Conservation (phyloP, 2,888 invertebrate genomes). For the Apamea crenata region DNA sequence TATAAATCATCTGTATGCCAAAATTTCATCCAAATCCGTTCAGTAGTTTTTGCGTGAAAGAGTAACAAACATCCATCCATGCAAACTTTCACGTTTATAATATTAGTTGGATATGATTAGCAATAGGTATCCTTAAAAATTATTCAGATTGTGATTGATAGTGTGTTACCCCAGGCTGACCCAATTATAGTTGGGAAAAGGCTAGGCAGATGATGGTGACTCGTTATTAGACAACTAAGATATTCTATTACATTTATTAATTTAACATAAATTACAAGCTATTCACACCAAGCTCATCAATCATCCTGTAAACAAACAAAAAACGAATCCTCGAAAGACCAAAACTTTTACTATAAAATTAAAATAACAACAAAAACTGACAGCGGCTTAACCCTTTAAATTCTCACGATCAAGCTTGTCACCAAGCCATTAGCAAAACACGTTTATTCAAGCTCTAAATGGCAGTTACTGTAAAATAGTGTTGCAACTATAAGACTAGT, state of each 20-base stretch:
- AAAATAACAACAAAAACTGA: background rate
- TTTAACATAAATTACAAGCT: background rate
- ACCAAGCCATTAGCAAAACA: constrained; percentile 38
- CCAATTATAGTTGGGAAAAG: too few relatives aligned
- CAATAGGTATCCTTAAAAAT: too few relatives aligned
- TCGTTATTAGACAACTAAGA: background rate
- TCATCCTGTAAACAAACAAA: background rate
- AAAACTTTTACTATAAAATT: background rate
- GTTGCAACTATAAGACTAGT: constrained; percentile 52
- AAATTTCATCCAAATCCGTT: too few relatives aligned
- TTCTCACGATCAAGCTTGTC: constrained; percentile 34
- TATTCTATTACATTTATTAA: background rate
- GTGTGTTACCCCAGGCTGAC: too few relatives aligned
- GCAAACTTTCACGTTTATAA: too few relatives aligned
- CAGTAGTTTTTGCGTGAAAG: too few relatives aligned
- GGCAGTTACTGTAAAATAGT: constrained; percentile 63
- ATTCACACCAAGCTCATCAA: background rate
- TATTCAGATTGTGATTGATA: too few relatives aligned
- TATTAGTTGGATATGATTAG: too few relatives aligned
- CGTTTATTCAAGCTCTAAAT: constrained; percentile 49
- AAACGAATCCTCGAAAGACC: background rate
- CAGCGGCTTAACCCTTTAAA: background rate
- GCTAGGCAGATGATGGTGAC: too few relatives aligned
- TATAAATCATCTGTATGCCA: too few relatives aligned
- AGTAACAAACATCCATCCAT: too few relatives aligned